These are phyloP conservation scores for Leptonema lineaticorne DNA, from an alignment of 1,140 invertebrate genomes.

Conservation along the genomic window DNA sequence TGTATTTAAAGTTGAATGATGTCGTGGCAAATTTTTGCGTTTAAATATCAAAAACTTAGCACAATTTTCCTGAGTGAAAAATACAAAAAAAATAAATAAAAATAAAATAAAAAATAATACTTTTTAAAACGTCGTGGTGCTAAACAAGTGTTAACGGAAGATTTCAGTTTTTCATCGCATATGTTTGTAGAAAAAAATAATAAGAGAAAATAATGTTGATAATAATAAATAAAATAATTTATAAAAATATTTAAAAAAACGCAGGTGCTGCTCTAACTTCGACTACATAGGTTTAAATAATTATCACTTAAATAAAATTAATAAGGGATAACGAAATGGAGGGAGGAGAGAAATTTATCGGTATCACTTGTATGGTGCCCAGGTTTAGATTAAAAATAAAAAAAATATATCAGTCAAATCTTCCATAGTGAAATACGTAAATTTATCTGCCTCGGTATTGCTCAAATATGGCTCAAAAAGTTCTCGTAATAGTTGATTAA, in stretches of 20 bases:
- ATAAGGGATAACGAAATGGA: too few relatives aligned
- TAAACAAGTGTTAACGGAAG: constrained; percentile 28
- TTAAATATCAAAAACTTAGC: constrained; percentile 17
- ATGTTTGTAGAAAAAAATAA: constrained; percentile 33
- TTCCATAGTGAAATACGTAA: constrained; percentile 42
- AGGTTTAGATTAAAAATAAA: constrained; percentile 27
- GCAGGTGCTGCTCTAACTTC: constrained; percentile 40
- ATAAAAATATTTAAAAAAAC: constrained; percentile 28
- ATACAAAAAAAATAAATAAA: not conserved
- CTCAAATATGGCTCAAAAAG: constrained; percentile 40
- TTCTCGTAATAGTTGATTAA: constrained; percentile 1
- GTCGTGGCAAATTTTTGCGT: constrained; percentile 17
- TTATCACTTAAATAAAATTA: constrained; percentile 41
- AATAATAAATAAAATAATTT: constrained; percentile 21
- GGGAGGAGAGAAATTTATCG: constrained; percentile 38
- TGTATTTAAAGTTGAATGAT: not conserved
- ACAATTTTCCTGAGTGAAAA: constrained; percentile 13
- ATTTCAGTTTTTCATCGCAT: constrained; percentile 36
- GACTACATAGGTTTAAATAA: constrained; percentile 41
- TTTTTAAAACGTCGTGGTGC: constrained; percentile 23
- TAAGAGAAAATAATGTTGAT: too few relatives aligned
- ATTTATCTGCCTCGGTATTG: constrained; percentile 38
- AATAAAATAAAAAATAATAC: not conserved
- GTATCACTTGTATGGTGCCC: constrained; percentile 35
- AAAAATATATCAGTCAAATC: constrained; percentile 39